phyloP scores from a whole-genome alignment of 2,888 invertebrate species.

The Chromoteleia sp. region DNA sequence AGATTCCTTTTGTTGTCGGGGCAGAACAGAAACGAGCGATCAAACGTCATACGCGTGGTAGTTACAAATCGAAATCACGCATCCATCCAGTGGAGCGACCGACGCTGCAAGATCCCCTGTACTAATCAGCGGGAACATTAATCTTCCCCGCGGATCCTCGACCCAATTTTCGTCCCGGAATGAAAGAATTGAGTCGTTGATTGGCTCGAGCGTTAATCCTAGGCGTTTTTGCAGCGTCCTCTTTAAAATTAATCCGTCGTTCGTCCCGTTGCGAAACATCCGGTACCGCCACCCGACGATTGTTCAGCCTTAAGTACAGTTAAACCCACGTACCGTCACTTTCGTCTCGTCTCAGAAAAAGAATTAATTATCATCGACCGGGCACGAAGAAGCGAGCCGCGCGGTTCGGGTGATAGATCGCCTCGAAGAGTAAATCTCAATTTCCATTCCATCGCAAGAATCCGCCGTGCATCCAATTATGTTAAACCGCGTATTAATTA shows the following conservation, averaged over 20 bases:
- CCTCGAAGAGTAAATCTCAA: conserved; percentile 71
- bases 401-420: conserved; percentile 76
- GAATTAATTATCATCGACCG: conserved; percentile 49
- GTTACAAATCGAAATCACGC: conserved; percentile 79
- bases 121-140: conserved; percentile 83
- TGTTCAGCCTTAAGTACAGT: conserved; percentile 7
- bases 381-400: conserved; percentile 29
- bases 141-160: conserved; percentile 81
- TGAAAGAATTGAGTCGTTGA: conserved; percentile 80
- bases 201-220: conserved; percentile 79
- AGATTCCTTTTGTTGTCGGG: no score
- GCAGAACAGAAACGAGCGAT: conserved; percentile 22
- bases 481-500: conserved; percentile 80
- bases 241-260: neutral
- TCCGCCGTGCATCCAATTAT: conserved; percentile 76
- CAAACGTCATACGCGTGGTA: conserved; percentile 71
- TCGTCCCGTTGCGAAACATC: neutral
- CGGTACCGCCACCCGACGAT: neutral
- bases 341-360: conserved; percentile 19
- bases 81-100: conserved; percentile 78
- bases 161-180: conserved; percentile 81
- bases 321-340: conserved; percentile 2
- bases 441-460: conserved; percentile 74
- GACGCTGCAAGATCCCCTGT: conserved; percentile 77
- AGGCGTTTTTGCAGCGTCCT: conserved; percentile 59